Conservation (phyloP, 37 sponge, comb jelly and placozoan species). For the Chondrosia reniformis region DNA sequence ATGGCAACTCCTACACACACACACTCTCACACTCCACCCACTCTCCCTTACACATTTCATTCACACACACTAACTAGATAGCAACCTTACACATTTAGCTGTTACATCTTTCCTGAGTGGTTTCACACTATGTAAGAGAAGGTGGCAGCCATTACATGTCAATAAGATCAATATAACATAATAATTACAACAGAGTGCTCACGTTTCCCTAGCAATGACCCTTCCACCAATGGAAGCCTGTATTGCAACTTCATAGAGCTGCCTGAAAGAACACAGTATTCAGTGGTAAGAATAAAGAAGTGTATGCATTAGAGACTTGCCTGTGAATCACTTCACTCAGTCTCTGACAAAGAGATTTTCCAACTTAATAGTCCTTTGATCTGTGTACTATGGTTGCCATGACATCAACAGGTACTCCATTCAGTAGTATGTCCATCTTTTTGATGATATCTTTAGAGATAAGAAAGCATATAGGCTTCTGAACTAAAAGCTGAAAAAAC, state of each 20-base stretch:
- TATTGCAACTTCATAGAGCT: constrained; percentile 86
- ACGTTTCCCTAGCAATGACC: constrained; percentile 92
- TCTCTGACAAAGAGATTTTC: constrained; percentile 60
- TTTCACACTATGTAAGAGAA: constrained; percentile 45
- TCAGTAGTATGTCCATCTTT: constrained; percentile 88
- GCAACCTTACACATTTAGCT: constrained; percentile 82
- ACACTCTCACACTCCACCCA: too few relatives aligned
- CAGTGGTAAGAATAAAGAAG: too few relatives aligned
- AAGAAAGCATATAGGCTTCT: background rate
- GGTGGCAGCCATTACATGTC: too few relatives aligned
- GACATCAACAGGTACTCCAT: constrained; percentile 83
- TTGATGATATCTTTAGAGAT: background rate
- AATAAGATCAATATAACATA: too few relatives aligned
- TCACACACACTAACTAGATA: background rate
- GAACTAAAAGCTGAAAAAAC: too few relatives aligned
- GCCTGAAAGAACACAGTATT: too few relatives aligned
- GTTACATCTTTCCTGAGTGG: constrained; percentile 84
- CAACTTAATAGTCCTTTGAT: constrained; percentile 54
- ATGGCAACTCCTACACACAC: too few relatives aligned
- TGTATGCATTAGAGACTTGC: constrained; percentile 33
- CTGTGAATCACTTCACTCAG: constrained; percentile 66
- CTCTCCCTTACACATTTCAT: too few relatives aligned
- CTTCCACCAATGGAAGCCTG: constrained; percentile 76
- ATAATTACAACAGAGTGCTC: too few relatives aligned
- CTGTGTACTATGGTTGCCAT: constrained; percentile 74